These are phyloP conservation scores for Tinamus major DNA, from an alignment of 2,797 vertebrate genomes.

Conservation along the genomic window DNA sequence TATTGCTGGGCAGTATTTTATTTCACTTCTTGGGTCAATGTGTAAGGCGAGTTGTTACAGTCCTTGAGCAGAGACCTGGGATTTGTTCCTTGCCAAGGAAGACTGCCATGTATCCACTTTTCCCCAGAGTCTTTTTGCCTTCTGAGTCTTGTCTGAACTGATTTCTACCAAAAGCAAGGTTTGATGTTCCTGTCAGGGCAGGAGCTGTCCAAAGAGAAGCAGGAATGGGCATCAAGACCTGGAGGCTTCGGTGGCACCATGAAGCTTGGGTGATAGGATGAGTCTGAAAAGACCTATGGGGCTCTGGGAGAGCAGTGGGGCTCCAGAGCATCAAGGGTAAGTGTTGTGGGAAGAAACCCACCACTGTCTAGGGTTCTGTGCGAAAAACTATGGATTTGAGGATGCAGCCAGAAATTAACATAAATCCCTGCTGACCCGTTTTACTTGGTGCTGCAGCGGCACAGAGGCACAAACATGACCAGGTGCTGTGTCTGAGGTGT, in stretches of 20 bases:
- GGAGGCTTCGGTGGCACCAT: no score
- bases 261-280: neutral
- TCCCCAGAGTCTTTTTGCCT: neutral
- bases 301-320: neutral
- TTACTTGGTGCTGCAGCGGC: neutral
- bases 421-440: neutral
- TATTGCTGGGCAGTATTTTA: neutral
- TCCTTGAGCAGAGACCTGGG: neutral
- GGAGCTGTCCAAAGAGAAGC: neutral
- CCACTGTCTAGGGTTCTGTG: neutral
- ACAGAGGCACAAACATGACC: neutral
- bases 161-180: neutral
- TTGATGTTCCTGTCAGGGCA: neutral
- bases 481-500: neutral
- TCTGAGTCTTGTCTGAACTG: neutral
- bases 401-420: neutral
- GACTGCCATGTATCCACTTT: neutral
- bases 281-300: no score
- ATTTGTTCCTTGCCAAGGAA: neutral
- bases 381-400: neutral
- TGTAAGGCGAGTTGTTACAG: neutral
- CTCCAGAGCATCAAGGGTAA: neutral
- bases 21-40: neutral
- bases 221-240: neutral
- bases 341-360: neutral